Conservation (phyloP, 2,888 invertebrate species). For the Lasioglossum morio region DNA sequence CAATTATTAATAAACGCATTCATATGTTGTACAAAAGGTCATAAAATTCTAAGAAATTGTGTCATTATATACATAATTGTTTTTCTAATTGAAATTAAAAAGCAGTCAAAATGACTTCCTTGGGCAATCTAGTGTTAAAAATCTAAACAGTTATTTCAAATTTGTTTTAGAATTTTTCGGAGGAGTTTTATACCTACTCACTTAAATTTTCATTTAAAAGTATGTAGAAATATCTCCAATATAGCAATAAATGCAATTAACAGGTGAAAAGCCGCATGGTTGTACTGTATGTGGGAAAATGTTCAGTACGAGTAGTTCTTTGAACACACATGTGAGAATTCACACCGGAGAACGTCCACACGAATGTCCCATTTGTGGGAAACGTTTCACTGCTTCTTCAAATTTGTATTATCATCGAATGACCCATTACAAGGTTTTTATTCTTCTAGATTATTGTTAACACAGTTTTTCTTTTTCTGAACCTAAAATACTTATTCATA, state of each 20-base stretch:
- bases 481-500: neutral
- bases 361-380: constrained; percentile 90
- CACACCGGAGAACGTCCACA: constrained; percentile 91
- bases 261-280: constrained; percentile 91
- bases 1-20: too few relatives aligned
- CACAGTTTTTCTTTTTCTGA: neutral
- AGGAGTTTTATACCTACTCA: neutral
- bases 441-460: neutral
- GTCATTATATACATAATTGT: too few relatives aligned
- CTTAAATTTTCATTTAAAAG: neutral
- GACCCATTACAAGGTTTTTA: constrained; percentile 90
- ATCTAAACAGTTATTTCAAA: neutral
- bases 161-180: neutral
- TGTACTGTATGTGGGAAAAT: constrained; percentile 90
- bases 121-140: too few relatives aligned
- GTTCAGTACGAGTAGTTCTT: constrained; percentile 90
- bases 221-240: neutral
- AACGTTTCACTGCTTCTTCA: constrained; percentile 91
- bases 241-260: neutral
- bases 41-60: too few relatives aligned
- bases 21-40: too few relatives aligned
- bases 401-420: constrained; percentile 92
- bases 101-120: too few relatives aligned
- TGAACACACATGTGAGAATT: constrained; percentile 91
- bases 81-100: too few relatives aligned